A percentile compares a stretch with the other conserved stretches of the same genome.
Evolutionary conservation across 2,113 vertebrate genomes (phyloP).

Genomic region (Chunga burmeisteri): DNA sequence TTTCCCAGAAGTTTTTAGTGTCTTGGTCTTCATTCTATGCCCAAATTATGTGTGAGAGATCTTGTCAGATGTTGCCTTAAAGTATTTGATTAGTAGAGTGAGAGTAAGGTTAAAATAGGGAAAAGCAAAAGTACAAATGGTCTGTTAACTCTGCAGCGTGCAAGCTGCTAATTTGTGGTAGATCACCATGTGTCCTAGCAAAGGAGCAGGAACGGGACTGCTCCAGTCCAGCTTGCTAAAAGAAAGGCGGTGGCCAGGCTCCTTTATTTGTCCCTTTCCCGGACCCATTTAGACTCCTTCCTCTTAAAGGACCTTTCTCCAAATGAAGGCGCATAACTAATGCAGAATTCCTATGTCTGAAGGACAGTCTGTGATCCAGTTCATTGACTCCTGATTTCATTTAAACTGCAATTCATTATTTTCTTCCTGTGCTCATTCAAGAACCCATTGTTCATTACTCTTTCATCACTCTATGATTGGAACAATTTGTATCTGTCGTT

Average conservation of each 20-base stretch:
- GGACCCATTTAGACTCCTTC: conserved; percentile 8
- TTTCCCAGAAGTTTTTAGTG: neutral
- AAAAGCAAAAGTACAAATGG: neutral
- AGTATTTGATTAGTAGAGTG: neutral
- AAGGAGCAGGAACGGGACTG: neutral
- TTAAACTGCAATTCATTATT: conserved; percentile 80
- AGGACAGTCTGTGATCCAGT: conserved; percentile 73
- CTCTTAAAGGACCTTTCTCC: conserved; percentile 46
- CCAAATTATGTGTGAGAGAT: neutral
- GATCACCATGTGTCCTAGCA: neutral
- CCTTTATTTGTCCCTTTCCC: neutral
- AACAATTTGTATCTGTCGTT: conserved; percentile 82
- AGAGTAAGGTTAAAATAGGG: neutral
- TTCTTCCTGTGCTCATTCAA: conserved; percentile 75
- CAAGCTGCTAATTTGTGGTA: neutral
- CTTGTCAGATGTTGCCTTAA: neutral
- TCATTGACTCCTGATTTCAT: conserved; percentile 74
- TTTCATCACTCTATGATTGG: conserved; percentile 77
- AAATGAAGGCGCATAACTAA: conserved; percentile 56
- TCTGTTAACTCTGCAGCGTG: neutral
- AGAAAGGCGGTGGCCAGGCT: neutral
- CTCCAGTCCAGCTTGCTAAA: neutral
- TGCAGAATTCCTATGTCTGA: conserved; percentile 67
- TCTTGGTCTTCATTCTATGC: neutral
- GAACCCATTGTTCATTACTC: conserved; percentile 80